Percentiles rank a stretch among this genome's conserved stretches.
These are phyloP conservation scores for Caenorhabditis tropicalis DNA, from an alignment of 1,140 invertebrate genomes.

Conservation along the genomic window DNA sequence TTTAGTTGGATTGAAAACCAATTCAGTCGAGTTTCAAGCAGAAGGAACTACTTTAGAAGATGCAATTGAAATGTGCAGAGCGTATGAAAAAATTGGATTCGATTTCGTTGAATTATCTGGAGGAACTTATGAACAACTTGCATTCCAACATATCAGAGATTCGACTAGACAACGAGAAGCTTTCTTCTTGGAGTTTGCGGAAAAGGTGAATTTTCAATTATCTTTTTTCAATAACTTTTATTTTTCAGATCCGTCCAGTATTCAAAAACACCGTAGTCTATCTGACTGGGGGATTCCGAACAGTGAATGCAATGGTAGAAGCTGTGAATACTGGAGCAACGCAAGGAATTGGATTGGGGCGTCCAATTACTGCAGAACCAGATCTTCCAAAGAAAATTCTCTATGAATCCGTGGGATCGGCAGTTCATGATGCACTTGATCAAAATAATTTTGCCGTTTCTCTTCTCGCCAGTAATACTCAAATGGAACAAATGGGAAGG, in stretches of 20 bases:
- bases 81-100: slow-evolving; percentile 33
- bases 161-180: slow-evolving; percentile 55
- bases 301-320: slow-evolving; percentile 55
- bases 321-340: slow-evolving; percentile 53
- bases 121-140: slow-evolving; percentile 59
- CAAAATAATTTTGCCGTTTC: slow-evolving; percentile 51
- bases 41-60: slow-evolving; percentile 49
- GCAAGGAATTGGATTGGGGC: slow-evolving; percentile 59
- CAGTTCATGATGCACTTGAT: slow-evolving; percentile 25
- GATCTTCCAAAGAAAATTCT: slow-evolving; percentile 56
- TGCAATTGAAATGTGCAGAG: slow-evolving; percentile 46
- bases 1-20: slow-evolving; percentile 63
- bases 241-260: slow-evolving; percentile 33
- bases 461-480: slow-evolving; percentile 48
- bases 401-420: neutral
- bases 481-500: slow-evolving; percentile 51
- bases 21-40: slow-evolving; percentile 62
- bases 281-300: slow-evolving; percentile 62
- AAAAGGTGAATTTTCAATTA: neutral
- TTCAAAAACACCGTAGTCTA: slow-evolving; percentile 59
- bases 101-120: slow-evolving; percentile 59
- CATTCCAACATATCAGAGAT: slow-evolving; percentile 57
- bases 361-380: slow-evolving; percentile 58
- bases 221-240: neutral
- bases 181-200: slow-evolving; percentile 55